phyloP scores from a whole-genome alignment of 2,888 invertebrate genomes.

The Metacarcinus magister region DNA sequence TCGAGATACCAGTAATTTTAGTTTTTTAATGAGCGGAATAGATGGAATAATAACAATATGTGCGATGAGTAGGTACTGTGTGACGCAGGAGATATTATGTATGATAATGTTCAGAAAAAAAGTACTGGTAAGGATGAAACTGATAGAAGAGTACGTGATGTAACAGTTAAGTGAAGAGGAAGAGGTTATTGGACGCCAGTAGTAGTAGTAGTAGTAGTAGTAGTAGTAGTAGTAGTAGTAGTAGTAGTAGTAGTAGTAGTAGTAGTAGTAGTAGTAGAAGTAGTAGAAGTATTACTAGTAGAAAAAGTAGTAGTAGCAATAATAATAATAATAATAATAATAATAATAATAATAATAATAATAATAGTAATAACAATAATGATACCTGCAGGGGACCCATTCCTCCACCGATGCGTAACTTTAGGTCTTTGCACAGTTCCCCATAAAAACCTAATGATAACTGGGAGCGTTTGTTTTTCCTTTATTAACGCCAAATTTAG shows the following conservation, averaged over 20 bases:
- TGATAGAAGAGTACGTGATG: neutral
- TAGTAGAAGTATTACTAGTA: neutral
- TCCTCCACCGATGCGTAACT: no score
- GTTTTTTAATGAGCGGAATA: neutral
- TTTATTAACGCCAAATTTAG: neutral
- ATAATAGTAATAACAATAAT: neutral
- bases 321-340: neutral
- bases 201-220: neutral
- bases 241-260: neutral
- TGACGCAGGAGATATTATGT: neutral
- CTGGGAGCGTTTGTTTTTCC: neutral
- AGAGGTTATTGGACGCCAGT: neutral
- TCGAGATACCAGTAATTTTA: neutral
- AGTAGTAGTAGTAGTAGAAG: neutral
- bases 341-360: neutral
- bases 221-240: neutral
- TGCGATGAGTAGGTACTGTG: neutral
- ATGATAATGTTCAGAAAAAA: neutral
- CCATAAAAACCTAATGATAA: constrained; percentile 8
- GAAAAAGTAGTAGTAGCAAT: neutral
- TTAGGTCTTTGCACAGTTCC: neutral
- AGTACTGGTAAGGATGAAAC: neutral
- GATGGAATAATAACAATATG: neutral
- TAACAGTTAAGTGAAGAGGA: neutral
- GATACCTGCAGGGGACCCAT: no score